A percentile compares a stretch with the other conserved stretches of the same genome.
These are phyloP conservation scores for Bombyx huttoni DNA, from an alignment of 2,888 invertebrate genomes.

Conservation along the genomic window DNA sequence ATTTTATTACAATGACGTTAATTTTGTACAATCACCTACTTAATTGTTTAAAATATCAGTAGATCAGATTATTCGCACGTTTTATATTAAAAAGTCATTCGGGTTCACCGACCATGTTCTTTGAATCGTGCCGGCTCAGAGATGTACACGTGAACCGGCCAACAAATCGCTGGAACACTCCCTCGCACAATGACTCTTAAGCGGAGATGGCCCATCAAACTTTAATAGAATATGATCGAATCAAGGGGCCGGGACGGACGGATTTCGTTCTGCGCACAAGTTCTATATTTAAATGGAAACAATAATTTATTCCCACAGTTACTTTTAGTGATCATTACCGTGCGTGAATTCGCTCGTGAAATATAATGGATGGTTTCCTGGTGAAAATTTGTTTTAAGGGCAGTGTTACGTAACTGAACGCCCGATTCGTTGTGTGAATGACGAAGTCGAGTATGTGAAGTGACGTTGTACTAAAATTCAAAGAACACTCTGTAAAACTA, in stretches of 20 bases:
- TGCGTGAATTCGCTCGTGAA: background rate
- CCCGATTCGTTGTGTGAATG: too few species aligned
- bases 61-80: background rate
- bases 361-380: too few species aligned
- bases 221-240: conserved; percentile 49
- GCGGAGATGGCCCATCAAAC: conserved; percentile 68
- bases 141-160: conserved; percentile 13
- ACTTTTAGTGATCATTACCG: background rate
- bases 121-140: conserved; percentile 8
- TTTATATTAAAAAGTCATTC: background rate
- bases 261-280: conserved; percentile 45
- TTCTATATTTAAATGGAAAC: conserved; percentile 4
- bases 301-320: background rate
- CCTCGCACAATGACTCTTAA: conserved; percentile 44
- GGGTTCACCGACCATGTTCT: conserved; percentile 27
- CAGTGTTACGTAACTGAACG: too few species aligned
- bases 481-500: too few species aligned
- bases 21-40: too few species aligned
- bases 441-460: too few species aligned
- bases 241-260: conserved; percentile 58
- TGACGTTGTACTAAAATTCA: too few species aligned
- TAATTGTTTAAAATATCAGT: too few species aligned
- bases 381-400: too few species aligned
- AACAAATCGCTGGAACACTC: conserved; percentile 11
- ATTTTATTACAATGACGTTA: too few species aligned